Evolutionary conservation across 2,888 invertebrate species (phyloP), one percentile per base, ranked within the genome.

Genomic region (Amaurobius ferox): DNA sequence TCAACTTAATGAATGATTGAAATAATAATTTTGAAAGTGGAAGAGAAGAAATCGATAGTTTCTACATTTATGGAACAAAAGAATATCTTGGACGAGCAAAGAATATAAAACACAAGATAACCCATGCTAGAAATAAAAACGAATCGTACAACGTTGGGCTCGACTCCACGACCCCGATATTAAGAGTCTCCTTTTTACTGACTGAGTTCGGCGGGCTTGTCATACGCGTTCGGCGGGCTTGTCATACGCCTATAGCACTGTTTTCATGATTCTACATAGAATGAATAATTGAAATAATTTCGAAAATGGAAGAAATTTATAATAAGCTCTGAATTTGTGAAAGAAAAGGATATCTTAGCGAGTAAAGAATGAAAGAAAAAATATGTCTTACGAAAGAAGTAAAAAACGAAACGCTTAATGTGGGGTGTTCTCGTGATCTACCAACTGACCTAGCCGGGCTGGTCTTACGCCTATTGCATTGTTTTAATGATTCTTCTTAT

Each of bases 141-240:
- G 16, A 3, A 5, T 5, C 55, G 55, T 19, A 16, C 55, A 55
- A 55, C 55, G 55, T 55, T 16, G 55, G 55, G 67, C 67, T 67
- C 67, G 67, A 67, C 30, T 35, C 67, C 67, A 67, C 67, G 67
- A 67, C 67, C 67, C 16, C 48, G 48, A 48, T 6, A 48, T 16
- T 48, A 55, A 55, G 55, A 55, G 55, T 55, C 55, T 55, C 55
- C n/a, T 55, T 6, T n/a, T 48, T 35, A 35, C 35, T 11, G 35
- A 35, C 35, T 7, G 11, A 35, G 35, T 11, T 35, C 5, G 48
- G 7, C 48, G 48, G 48, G 48, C 48, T n/a, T 35, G 11, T 11
- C 35, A 11, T 7, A 5, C 5, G 11, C 5, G 35, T 11, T 35
- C 5, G 48, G 7, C 48, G 48, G 48, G 48, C 48, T 48, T 16